Evolutionary conservation across 1,140 invertebrate genomes (phyloP), one percentile per base, ranked within the genome.

Genomic region (Microplitis mediator): DNA sequence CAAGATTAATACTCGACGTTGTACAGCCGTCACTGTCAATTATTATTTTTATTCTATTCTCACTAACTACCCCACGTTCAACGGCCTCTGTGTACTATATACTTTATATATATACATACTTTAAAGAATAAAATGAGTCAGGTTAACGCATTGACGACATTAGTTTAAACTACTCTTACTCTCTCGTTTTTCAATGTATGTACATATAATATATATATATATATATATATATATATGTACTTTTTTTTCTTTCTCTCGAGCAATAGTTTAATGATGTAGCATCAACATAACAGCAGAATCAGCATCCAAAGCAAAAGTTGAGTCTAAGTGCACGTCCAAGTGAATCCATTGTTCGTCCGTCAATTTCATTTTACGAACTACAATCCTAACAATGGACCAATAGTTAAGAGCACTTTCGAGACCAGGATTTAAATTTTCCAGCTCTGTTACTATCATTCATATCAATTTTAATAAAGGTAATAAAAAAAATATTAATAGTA

Each of bases 271-370:
- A 64, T 54, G 62, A 58, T 58, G 56, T 31, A 58, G 23, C 56
- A 9, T 45, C 39, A 45, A 45, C 39, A 23, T 23, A 23, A 23
- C 39, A 45, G 39, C 39, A 45, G 2, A 6, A 45, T 9, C 39
- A 45, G 8, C 39, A 45, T 45, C 32, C 11, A 5, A 56, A 36
- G 11, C 13, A 3, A 36, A 36, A 64, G 62, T 64, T 64, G 35
- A 58, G 56, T 35, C 34, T 50, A 11, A 64, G 62, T 70, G 45
- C 63, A 66, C 52, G 71, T 60, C 71, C 72, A 73, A 74, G 67
- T 66, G 72, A 74, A 56, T 75, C 77, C 76, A 83, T 83, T 82
- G 81, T 83, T 77, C 75, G 78, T 79, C 80, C 77, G 77, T 81
- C 81, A 80, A 79, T 81, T 73, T 73, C 52, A n/a, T 50, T 39